Percentiles rank a stretch among this genome's conserved stretches.
phyloP scores from a whole-genome alignment of 2,797 vertebrate species.

The Dendrocincla tyrannina region DNA sequence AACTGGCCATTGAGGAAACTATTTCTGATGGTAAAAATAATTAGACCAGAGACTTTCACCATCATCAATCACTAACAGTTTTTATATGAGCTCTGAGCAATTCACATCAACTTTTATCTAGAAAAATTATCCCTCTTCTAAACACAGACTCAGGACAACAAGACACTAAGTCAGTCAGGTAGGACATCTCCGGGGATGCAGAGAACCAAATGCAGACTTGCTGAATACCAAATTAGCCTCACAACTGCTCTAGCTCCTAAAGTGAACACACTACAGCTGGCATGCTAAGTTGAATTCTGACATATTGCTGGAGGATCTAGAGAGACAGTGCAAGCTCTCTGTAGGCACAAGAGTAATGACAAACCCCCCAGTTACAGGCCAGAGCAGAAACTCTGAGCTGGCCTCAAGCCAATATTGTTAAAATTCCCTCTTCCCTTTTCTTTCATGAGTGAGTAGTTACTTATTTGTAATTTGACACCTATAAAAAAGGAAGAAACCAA shows the following conservation, averaged over 20 bases:
- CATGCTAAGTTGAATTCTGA: not conserved
- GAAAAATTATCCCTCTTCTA: not conserved
- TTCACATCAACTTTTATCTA: not conserved
- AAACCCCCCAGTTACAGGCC: not conserved
- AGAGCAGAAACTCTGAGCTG: not conserved
- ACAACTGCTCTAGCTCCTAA: not conserved
- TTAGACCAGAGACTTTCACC: not conserved
- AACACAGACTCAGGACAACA: not conserved
- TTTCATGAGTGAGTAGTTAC: not conserved
- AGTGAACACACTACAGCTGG: not conserved
- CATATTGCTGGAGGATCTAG: accelerated
- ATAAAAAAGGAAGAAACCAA: not conserved
- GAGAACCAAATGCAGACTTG: not conserved
- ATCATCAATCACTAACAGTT: not conserved
- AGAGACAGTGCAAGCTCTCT: not conserved
- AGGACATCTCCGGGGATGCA: not conserved
- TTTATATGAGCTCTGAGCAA: not conserved
- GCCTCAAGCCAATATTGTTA: not conserved
- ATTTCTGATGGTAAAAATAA: not conserved
- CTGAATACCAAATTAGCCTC: not conserved
- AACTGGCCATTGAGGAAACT: not conserved
- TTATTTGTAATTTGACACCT: not conserved
- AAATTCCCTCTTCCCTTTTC: not conserved
- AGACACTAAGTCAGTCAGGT: accelerated
- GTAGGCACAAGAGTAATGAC: not conserved